A percentile compares a stretch with the other conserved stretches of the same genome.
Conservation (phyloP, 2,113 vertebrate genomes). For the Malurus alboscapulatus region DNA sequence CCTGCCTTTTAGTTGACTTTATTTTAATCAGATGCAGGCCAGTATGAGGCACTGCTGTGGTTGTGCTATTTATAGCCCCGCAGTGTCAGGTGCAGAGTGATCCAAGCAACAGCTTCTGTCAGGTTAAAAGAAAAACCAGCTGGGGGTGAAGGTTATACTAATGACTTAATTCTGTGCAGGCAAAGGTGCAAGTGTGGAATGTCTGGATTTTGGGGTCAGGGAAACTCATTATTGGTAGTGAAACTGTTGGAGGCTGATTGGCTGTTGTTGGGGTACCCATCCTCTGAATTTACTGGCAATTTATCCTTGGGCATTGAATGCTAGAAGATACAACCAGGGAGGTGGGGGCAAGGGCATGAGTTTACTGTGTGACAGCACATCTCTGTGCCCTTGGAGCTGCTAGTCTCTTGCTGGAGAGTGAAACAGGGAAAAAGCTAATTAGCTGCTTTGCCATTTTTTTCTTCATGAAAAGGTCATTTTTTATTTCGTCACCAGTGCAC, state of each 20-base stretch:
- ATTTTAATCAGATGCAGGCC: neutral
- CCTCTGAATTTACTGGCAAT: neutral
- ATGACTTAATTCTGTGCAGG: neutral
- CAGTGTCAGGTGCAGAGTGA: neutral
- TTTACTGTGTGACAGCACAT: neutral
- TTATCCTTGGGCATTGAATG: neutral
- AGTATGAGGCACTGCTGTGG: neutral
- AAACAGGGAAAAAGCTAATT: neutral
- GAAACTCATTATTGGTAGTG: neutral
- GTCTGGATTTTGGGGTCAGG: neutral
- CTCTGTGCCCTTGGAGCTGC: accelerated
- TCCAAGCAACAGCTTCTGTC: neutral
- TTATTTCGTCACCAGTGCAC: neutral
- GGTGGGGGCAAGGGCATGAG: neutral
- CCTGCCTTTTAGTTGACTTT: neutral
- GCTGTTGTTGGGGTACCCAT: neutral
- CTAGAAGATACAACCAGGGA: neutral
- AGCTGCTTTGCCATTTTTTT: neutral
- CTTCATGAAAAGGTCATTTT: neutral
- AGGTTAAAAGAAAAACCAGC: neutral
- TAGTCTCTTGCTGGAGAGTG: neutral
- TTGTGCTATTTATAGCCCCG: neutral
- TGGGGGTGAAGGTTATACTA: neutral
- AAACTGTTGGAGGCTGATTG: neutral
- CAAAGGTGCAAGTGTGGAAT: neutral